phyloP scores from a whole-genome alignment of 2,888 invertebrate species.

The Thalpophila matura region DNA sequence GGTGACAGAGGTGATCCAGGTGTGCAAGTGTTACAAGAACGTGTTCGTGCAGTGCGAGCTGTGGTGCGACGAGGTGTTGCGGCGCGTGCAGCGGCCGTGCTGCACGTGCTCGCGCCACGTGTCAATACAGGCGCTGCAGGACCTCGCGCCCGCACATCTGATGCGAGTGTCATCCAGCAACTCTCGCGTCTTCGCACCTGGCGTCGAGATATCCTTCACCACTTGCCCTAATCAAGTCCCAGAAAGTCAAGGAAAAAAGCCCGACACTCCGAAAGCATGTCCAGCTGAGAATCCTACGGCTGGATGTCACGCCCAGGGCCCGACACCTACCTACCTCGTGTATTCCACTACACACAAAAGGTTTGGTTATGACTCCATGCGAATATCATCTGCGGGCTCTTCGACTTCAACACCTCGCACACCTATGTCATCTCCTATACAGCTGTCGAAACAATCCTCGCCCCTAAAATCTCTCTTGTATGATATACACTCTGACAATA shows the following conservation, averaged over 20 bases:
- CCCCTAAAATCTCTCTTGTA: slow-evolving; percentile 25
- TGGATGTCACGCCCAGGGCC: slow-evolving; percentile 58
- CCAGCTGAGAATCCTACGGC: slow-evolving; percentile 66
- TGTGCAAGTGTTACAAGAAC: slow-evolving; percentile 86
- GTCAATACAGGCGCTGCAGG: slow-evolving; percentile 72
- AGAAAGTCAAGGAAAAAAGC: not conserved
- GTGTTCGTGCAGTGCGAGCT: slow-evolving; percentile 86
- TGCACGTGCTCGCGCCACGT: slow-evolving; percentile 82
- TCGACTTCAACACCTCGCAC: slow-evolving; percentile 2
- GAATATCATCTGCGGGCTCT: slow-evolving; percentile 15
- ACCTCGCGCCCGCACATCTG: slow-evolving; percentile 67
- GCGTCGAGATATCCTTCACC: slow-evolving; percentile 72
- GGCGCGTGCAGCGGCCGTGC: slow-evolving; percentile 78
- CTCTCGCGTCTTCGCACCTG: slow-evolving; percentile 68
- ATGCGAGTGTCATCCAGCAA: slow-evolving; percentile 63
- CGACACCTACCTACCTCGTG: slow-evolving; percentile 72
- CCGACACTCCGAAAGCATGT: slow-evolving; percentile 56
- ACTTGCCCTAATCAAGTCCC: slow-evolving; percentile 68
- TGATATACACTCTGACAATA: slow-evolving; percentile 42
- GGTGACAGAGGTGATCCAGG: slow-evolving; percentile 75
- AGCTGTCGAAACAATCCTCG: slow-evolving; percentile 5
- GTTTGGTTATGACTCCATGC: slow-evolving; percentile 16
- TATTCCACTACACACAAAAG: slow-evolving; percentile 66
- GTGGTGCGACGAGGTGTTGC: slow-evolving; percentile 84
- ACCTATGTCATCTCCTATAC: not conserved